Base-by-base conservation (phyloP, 1,140 invertebrate genomes). In the Nixonia krombeini region DNA sequence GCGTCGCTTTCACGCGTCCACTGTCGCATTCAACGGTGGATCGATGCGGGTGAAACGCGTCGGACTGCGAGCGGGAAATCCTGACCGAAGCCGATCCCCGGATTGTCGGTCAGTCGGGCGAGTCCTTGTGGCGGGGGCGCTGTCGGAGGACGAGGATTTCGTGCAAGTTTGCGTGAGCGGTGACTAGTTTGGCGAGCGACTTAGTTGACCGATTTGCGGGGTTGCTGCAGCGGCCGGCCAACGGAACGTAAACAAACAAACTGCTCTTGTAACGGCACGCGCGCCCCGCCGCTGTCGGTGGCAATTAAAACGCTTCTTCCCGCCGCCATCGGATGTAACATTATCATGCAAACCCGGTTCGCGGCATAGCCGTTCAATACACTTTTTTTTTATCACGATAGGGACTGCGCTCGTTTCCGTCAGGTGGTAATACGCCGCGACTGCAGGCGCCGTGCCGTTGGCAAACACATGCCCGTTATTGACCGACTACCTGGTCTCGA, bases 111-210 rank as follows among this genome's bases (percentile, higher is more conserved):
- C 72, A 69, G 67, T 75, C 63, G 58, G 64, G 55, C 62, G 65
- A 69, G 67, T 66, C 56, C 49, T n/a, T n/a, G n/a, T n/a, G n/a
- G n/a, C n/a, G 64, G 65, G 62, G 73, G 63, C 47, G 58, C 62
- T 33, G 57, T 63, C 37, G 16, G 67, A 69, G 73, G 71, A 61
- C 56, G 72, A 68, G 66, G 70, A 50, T 66, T 56, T 37, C 44
- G 49, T 1, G 13, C 0, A 68, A 78, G 78, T 81, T 80, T 80
- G 70, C 53, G 18, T 55, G 56, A 49, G 38, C 70, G 66, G 70
- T 61, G 72, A 76, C 80, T 81, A 81, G 80, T 84, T 84, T 51
- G 70, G 51, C 42, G 41, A 55, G 51, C 53, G 65, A 73, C 50
- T 64, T 52, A 73, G 40, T 73, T 70, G 75, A 75, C 70, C 73